Evolutionary conservation across 23 tunicate species (phyloP).

Genomic region (Styela plicata): DNA sequence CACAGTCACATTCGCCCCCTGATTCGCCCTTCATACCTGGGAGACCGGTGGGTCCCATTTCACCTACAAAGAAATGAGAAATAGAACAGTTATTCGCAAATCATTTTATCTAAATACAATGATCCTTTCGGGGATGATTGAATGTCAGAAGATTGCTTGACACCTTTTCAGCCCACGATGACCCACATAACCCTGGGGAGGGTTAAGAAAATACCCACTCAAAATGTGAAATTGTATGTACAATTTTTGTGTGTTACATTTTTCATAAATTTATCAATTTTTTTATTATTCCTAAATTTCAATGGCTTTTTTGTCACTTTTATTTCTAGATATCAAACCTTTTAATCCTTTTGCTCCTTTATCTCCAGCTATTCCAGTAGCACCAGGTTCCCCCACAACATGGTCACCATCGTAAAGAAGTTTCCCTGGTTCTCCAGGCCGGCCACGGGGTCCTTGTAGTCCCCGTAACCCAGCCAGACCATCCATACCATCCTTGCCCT

Average conservation of each 20-base stretch:
- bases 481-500: constrained; percentile 22
- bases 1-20: constrained; percentile 85
- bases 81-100: too few relatives aligned
- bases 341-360: constrained; percentile 21
- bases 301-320: too few relatives aligned
- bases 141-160: too few relatives aligned
- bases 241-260: too few relatives aligned
- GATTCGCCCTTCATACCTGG: constrained; percentile 56
- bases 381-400: constrained; percentile 48
- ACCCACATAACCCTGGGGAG: too few relatives aligned
- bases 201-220: too few relatives aligned
- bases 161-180: too few relatives aligned
- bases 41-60: constrained; percentile 36
- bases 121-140: too few relatives aligned
- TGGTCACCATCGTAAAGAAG: constrained; percentile 21
- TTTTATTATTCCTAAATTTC: too few relatives aligned
- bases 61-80: constrained; percentile 50
- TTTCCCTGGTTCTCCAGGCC: constrained; percentile 18
- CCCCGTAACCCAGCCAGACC: constrained; percentile 28
- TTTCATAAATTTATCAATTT: too few relatives aligned
- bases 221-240: too few relatives aligned
- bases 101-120: too few relatives aligned
- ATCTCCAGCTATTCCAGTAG: constrained; percentile 17
- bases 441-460: constrained; percentile 22
- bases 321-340: constrained; percentile 3